Percentiles rank a stretch among this genome's conserved stretches.
These are phyloP conservation scores for Pseudococcus longispinus DNA, from an alignment of 2,888 invertebrate genomes.

Conservation along the genomic window DNA sequence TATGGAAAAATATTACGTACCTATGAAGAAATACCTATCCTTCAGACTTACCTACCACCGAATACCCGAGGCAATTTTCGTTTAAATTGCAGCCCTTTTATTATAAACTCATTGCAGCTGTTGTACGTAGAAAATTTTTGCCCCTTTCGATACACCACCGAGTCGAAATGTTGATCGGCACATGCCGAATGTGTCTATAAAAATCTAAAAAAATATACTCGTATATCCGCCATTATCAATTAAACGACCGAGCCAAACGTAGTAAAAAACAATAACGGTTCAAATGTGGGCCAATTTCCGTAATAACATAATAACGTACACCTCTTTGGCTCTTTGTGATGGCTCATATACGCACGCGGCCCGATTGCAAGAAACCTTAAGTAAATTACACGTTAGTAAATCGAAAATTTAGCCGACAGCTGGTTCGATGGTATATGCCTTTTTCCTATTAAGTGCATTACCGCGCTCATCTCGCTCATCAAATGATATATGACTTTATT, in stretches of 20 bases:
- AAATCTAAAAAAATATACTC: background rate
- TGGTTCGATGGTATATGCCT: conserved; percentile 42
- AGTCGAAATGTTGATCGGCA: background rate
- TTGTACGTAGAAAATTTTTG: background rate
- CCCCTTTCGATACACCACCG: background rate
- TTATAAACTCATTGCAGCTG: background rate
- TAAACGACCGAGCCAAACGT: conserved; percentile 23
- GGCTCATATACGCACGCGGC: background rate
- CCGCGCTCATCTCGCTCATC: conserved; percentile 30
- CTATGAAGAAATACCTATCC: background rate
- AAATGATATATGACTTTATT: conserved; percentile 55
- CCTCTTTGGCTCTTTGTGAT: conserved; percentile 3
- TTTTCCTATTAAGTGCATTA: conserved; percentile 46
- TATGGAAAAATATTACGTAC: background rate
- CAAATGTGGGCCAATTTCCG: conserved; percentile 52
- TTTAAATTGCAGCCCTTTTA: conserved; percentile 24
- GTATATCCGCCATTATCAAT: background rate
- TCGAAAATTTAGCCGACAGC: conserved; percentile 55
- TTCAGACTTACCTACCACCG: background rate
- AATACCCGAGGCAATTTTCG: conserved; percentile 31
- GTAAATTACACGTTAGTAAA: conserved; percentile 54
- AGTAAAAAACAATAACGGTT: conserved; percentile 50
- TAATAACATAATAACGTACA: conserved; percentile 52
- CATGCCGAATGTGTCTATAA: background rate
- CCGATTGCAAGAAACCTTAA: conserved; percentile 1